These are phyloP conservation scores for Thera britannica DNA, from an alignment of 2,888 invertebrate genomes.

Conservation along the genomic window DNA sequence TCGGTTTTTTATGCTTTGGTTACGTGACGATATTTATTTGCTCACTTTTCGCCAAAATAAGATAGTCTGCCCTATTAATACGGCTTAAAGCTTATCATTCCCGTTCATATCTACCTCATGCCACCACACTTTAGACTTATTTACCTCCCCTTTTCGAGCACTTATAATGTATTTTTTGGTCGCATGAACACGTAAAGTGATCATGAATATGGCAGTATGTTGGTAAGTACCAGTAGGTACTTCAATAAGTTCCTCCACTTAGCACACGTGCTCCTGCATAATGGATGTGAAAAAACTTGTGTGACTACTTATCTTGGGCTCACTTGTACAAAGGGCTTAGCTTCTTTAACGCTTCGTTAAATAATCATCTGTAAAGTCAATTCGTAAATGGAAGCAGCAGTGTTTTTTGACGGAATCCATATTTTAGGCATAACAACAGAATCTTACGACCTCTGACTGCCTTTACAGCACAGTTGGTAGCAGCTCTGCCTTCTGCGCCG, in stretches of 20 bases:
- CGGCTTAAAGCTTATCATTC: too few relatives aligned
- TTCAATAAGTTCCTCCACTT: slow-evolving; percentile 9
- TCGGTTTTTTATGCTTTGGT: too few relatives aligned
- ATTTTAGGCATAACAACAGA: too few relatives aligned
- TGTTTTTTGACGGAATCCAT: too few relatives aligned
- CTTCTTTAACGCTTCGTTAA: slow-evolving; percentile 1
- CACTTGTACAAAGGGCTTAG: not conserved
- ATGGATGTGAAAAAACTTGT: slow-evolving; percentile 4
- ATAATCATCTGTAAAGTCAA: not conserved
- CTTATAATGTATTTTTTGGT: not conserved
- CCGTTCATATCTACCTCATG: too few relatives aligned
- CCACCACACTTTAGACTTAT: not conserved
- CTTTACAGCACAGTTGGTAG: too few relatives aligned
- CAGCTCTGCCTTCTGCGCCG: too few relatives aligned
- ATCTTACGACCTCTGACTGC: too few relatives aligned
- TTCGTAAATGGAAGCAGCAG: too few relatives aligned
- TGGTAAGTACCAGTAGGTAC: not conserved
- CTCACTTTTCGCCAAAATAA: too few relatives aligned
- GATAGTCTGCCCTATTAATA: too few relatives aligned
- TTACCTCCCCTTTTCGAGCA: not conserved
- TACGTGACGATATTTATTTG: too few relatives aligned
- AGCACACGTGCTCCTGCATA: slow-evolving; percentile 20
- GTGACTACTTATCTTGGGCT: slow-evolving; percentile 2
- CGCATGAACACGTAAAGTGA: not conserved
- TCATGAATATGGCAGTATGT: not conserved